Base-by-base conservation (phyloP, 2,888 invertebrate species). In the Strigamia crassipes region DNA sequence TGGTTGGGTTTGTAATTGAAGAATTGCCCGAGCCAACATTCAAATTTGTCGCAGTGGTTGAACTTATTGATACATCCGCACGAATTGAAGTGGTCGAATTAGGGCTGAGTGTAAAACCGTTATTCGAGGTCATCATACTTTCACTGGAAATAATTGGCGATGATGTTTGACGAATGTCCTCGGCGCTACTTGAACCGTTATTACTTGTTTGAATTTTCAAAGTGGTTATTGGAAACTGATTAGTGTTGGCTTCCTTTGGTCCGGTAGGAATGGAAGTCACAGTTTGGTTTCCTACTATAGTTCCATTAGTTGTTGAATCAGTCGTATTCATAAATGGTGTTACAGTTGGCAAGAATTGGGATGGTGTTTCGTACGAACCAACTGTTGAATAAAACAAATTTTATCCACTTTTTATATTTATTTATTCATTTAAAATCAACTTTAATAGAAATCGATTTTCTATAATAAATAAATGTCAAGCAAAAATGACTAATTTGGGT, bases 71-170 rank as follows among this genome's bases (percentile, higher is more conserved):
- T 18, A 61, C 21, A 61, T 61, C 61, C 61, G 61, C 23, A 23
- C 18, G 61, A 23, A 23, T 18, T 61, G 61, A 23, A 61, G 61
- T 61, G 61, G 61, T 61, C 8, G 61, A 23, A 23, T 61, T 61
- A 18, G 23, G 23, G 23, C 8, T 12, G 21, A 61, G 61, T 23
- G 23, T 61, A 23, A 18, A 61, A 61, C 18, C 21, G 23, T 61
- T 61, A 61, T 61, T 61, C 61, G 61, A 61, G 61, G 61, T 61
- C 61, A 61, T 61, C 61, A 61, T 23, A 61, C 61, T 61, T 23
- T 61, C 23, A 21, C 13, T 23, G 61, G 61, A 23, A 23, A 23
- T 61, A 61, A 61, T 61, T 61, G 61, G 10, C 10, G 61, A 21
- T 23, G 61, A 61, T 23, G 61, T 61, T 23, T 61, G 61, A 23